Conservation (phyloP, 2,888 invertebrate species). For the Holacanthella duospinosa region DNA sequence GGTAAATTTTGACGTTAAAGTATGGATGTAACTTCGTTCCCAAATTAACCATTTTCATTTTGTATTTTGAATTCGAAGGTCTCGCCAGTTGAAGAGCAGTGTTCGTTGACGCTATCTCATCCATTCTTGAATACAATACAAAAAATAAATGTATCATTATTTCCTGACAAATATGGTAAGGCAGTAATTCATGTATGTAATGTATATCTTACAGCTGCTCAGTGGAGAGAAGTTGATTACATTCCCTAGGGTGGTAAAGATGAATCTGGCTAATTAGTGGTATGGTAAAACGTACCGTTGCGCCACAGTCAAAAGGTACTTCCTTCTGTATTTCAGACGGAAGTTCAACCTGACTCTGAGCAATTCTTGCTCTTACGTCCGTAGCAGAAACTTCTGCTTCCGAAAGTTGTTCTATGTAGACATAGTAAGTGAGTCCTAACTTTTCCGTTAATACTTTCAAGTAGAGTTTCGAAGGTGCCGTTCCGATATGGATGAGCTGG, state of each 20-base stretch:
- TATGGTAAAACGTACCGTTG: background rate
- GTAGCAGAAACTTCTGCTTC: conserved; percentile 68
- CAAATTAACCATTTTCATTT: background rate
- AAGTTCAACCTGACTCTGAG: background rate
- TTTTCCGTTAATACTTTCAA: conserved; percentile 43
- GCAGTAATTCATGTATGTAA: too few relatives aligned
- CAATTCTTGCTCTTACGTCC: conserved; percentile 62
- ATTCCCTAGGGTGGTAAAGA: background rate
- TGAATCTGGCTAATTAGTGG: background rate
- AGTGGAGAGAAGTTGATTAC: background rate
- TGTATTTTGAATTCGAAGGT: background rate
- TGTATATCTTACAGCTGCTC: background rate
- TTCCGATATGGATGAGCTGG: background rate
- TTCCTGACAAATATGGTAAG: too few relatives aligned
- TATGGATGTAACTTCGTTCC: background rate
- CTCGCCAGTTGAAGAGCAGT: background rate
- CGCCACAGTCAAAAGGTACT: too few relatives aligned
- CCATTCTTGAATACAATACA: too few relatives aligned
- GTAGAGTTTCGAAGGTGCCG: conserved; percentile 38
- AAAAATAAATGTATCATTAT: too few relatives aligned
- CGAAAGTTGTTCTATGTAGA: conserved; percentile 47
- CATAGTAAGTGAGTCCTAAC: conserved; percentile 41
- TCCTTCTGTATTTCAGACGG: background rate
- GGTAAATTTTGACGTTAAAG: background rate
- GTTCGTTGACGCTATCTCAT: background rate